These are phyloP conservation scores for Hyles lineata DNA, from an alignment of 2,888 invertebrate genomes.

Conservation along the genomic window DNA sequence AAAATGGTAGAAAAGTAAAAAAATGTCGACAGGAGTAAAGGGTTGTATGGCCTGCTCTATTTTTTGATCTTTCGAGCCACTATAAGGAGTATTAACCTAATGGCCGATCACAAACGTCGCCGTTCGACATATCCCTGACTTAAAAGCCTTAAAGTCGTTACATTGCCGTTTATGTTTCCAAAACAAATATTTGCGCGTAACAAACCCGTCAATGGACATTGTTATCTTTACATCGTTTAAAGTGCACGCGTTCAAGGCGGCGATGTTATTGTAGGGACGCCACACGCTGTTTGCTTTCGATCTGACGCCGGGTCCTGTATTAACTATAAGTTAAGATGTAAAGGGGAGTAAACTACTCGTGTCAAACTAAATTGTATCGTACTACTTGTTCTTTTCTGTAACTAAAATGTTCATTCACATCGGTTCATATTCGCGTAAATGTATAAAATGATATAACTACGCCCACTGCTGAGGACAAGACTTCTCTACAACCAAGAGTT, in stretches of 20 bases:
- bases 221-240: constrained; percentile 62
- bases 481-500: too few species aligned
- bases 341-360: constrained; percentile 3
- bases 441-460: too few species aligned
- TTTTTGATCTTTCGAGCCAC: neutral
- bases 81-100: neutral
- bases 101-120: neutral
- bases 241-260: constrained; percentile 50
- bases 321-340: constrained; percentile 24
- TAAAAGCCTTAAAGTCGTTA: constrained; percentile 25
- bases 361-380: neutral
- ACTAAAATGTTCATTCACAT: too few species aligned
- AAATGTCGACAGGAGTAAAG: too few species aligned
- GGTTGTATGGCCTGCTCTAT: neutral
- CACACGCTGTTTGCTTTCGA: constrained; percentile 69
- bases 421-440: too few species aligned
- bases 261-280: constrained; percentile 62
- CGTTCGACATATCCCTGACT: neutral
- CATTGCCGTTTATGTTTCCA: constrained; percentile 21
- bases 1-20: too few species aligned
- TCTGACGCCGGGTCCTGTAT: constrained; percentile 41
- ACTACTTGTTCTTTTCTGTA: neutral
- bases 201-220: constrained; percentile 49
- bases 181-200: constrained; percentile 45
- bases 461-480: too few species aligned